Base-by-base conservation (phyloP, 2,113 vertebrate genomes). In the Quiscalus mexicanus region DNA sequence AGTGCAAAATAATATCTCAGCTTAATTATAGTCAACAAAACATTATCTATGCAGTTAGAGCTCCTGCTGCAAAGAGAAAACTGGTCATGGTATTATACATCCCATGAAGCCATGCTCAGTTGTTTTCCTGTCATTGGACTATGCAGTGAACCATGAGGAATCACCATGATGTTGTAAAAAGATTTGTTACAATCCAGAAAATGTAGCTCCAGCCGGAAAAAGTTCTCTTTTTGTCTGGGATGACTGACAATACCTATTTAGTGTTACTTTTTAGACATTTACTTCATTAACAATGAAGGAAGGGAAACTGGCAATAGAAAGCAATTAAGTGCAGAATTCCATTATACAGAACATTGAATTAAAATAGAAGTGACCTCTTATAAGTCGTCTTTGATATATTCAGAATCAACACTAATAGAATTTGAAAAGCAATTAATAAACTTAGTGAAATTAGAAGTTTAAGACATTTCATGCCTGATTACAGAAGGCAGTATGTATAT, bases 201-300 rank as follows among this genome's bases (percentile, higher is more conserved):
- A 59, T 47, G 35, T 69, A 70, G 11, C 56, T 88, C 3, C 30
- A 67, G 45, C n/a, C 83, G 78, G 12, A 79, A 91, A 37, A 37
- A 41, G 11, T 15, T 30, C 53, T 84, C 6, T 50, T 42, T 89
- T 68, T 89, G 76, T 24, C 45, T 82, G 59, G 3, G 2, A 31
- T 93, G 87, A 77, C 77, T 92, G 93, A 88, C 90, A 90, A 33
- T 84, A 55, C n/a, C 55, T 93, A n/a, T 80, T 83, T 65, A 70
- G 35, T 77, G 31, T 70, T 92, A 58, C 58, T 82, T 89, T 78
- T 76, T 76, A 90, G 87, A 25, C 68, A 39, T 83, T 59, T 67
- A 68, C 69, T 92, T 92, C 17, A 1, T 74, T 93, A 93, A 78
- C 12, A 42, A 27, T 91, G 90, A 88, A 90, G 75, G 80, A 93